Evolutionary conservation across 2,797 vertebrate genomes (phyloP).

Genomic region (Peromyscus aztecus): DNA sequence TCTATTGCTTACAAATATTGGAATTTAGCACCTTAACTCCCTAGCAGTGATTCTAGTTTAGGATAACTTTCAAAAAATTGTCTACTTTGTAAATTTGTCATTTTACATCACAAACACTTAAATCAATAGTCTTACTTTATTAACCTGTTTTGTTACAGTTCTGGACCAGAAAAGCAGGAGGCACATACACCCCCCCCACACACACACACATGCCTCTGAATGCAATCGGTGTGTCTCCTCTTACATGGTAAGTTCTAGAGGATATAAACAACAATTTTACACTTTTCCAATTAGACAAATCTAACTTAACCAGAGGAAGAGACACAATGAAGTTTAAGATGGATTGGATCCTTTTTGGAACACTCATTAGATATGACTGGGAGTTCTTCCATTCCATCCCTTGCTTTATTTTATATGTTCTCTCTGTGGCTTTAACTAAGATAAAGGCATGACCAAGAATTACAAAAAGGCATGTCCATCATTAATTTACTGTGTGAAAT

Average conservation of each 20-base stretch:
- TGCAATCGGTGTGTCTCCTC: background rate
- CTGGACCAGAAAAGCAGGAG: background rate
- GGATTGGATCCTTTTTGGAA: slow-evolving; percentile 41
- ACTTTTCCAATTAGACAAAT: slow-evolving; percentile 40
- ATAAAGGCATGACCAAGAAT: slow-evolving; percentile 18
- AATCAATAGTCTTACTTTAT: background rate
- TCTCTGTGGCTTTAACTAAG: slow-evolving; percentile 26
- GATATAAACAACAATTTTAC: slow-evolving; percentile 47
- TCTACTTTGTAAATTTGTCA: background rate
- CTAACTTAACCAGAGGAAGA: background rate
- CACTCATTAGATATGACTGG: slow-evolving; percentile 25
- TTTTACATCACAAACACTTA: slow-evolving; percentile 28
- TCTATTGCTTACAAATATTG: background rate
- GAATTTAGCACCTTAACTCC: background rate
- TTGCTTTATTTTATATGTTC: slow-evolving; percentile 31
- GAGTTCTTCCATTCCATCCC: background rate
- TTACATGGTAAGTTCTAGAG: slow-evolving; percentile 1
- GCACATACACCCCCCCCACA: background rate
- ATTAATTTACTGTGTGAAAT: background rate
- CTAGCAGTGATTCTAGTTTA: background rate
- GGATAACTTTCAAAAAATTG: slow-evolving; percentile 43
- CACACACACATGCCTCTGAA: background rate
- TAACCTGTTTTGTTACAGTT: slow-evolving; percentile 23
- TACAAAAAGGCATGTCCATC: background rate
- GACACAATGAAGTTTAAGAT: slow-evolving; percentile 21